These are phyloP conservation scores for Amblyraja radiata DNA, from an alignment of 2,797 vertebrate species.

Conservation along the genomic window DNA sequence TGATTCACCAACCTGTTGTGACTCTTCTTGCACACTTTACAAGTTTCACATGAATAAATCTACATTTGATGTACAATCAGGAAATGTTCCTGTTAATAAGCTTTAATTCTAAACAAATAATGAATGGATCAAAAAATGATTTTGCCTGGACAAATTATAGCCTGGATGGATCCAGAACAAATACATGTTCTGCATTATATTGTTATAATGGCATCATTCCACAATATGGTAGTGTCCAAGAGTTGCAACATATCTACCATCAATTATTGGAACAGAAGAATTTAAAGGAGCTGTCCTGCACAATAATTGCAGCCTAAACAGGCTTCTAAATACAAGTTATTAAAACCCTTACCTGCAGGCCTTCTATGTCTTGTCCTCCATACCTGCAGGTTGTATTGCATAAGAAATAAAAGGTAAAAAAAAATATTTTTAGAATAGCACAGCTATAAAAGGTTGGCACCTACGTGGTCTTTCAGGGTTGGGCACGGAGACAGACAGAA, in stretches of 20 bases:
- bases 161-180: not conserved
- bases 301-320: conserved; percentile 28
- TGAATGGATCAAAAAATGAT: not conserved
- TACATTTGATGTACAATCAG: not conserved
- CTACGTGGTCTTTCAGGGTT: not conserved
- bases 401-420: conserved; percentile 35
- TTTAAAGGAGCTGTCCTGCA: conserved; percentile 37
- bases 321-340: conserved; percentile 13
- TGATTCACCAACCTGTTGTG: not conserved
- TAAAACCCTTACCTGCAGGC: conserved; percentile 38
- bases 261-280: not conserved
- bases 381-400: conserved; percentile 37
- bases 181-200: not conserved
- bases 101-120: not conserved
- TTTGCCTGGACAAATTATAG: not conserved
- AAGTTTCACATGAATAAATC: not conserved
- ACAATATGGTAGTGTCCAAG: not conserved
- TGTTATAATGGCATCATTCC: not conserved
- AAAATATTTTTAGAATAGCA: conserved; percentile 20
- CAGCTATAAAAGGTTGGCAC: conserved; percentile 19
- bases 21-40: not conserved
- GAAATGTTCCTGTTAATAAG: not conserved
- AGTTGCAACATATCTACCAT: not conserved
- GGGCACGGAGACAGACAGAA: conserved; percentile 18
- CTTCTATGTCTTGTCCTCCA: conserved; percentile 36